Percentiles rank a stretch among this genome's conserved stretches.
Evolutionary conservation across 1,140 invertebrate species (phyloP).

Genomic region (Tetragnatha versicolor): DNA sequence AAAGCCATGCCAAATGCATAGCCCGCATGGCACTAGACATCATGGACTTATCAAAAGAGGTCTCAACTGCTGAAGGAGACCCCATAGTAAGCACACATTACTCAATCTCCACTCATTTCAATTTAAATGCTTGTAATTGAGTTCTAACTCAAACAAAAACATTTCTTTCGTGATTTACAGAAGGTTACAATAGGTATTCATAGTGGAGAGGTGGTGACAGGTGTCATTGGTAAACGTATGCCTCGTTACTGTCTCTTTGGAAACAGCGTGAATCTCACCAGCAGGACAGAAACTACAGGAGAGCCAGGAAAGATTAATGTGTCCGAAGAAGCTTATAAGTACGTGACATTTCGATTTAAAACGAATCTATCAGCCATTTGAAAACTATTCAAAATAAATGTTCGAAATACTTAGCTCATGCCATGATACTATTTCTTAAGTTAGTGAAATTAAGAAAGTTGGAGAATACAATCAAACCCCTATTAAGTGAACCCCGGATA

Average conservation of each 20-base stretch:
- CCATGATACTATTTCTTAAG: too few species aligned
- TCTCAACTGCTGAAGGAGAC: constrained; percentile 80
- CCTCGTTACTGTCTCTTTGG: constrained; percentile 97
- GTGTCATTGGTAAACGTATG: constrained; percentile 95
- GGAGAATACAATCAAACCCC: too few species aligned
- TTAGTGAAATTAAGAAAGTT: too few species aligned
- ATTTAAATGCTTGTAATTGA: too few species aligned
- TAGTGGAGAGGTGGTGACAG: constrained; percentile 93
- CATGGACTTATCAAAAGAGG: constrained; percentile 89
- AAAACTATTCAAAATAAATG: too few species aligned
- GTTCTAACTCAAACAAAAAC: too few species aligned
- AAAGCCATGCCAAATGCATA: constrained; percentile 90
- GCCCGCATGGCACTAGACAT: constrained; percentile 91
- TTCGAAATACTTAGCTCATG: too few species aligned
- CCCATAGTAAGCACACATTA: constrained; percentile 85
- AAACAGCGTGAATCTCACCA: constrained; percentile 95
- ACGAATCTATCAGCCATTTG: too few species aligned
- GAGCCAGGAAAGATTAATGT: constrained; percentile 90
- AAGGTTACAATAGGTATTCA: constrained; percentile 96
- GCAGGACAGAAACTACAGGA: constrained; percentile 93
- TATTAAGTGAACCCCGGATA: too few species aligned
- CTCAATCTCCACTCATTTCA: too few species aligned
- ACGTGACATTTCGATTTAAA: constrained; percentile 64
- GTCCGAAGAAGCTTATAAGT: constrained; percentile 92
- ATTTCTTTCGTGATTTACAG: constrained; percentile 65